Percentiles rank a stretch among this genome's conserved stretches.
phyloP scores from a whole-genome alignment of 2,797 vertebrate genomes.

The Squalus acanthias region DNA sequence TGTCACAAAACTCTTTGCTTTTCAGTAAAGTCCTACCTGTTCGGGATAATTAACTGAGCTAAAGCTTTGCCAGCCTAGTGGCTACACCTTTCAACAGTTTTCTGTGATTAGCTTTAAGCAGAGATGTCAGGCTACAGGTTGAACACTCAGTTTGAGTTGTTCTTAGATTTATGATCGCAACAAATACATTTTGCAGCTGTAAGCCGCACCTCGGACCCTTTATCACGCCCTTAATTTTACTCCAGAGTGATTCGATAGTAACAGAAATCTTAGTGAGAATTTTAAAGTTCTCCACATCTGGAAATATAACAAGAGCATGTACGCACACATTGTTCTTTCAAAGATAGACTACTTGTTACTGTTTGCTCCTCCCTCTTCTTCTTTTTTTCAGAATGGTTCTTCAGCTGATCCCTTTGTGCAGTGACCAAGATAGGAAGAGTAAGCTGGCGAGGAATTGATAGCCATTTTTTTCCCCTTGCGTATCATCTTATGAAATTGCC shows the following conservation, averaged over 20 bases:
- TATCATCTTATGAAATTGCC: background rate
- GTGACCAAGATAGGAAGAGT: background rate
- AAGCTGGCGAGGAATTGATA: background rate
- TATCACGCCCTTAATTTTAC: background rate
- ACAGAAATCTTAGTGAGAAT: background rate
- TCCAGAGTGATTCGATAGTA: background rate
- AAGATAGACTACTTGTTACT: background rate
- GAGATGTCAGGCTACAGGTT: background rate
- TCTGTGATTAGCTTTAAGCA: background rate
- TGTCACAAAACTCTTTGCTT: background rate
- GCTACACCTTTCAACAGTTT: background rate
- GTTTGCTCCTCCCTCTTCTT: background rate
- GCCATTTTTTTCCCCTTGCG: background rate
- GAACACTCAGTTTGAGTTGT: background rate
- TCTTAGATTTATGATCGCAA: background rate
- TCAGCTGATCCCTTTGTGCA: background rate
- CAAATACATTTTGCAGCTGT: background rate
- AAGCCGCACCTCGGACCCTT: background rate
- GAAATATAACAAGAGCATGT: background rate
- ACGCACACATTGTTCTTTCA: background rate
- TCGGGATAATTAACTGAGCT: background rate
- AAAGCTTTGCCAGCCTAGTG: background rate
- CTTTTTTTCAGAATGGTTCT: background rate
- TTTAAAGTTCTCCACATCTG: background rate
- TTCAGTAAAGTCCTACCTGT: conserved; percentile 2